Base-by-base conservation (phyloP, 2,888 invertebrate species). In the Clostera curtula region DNA sequence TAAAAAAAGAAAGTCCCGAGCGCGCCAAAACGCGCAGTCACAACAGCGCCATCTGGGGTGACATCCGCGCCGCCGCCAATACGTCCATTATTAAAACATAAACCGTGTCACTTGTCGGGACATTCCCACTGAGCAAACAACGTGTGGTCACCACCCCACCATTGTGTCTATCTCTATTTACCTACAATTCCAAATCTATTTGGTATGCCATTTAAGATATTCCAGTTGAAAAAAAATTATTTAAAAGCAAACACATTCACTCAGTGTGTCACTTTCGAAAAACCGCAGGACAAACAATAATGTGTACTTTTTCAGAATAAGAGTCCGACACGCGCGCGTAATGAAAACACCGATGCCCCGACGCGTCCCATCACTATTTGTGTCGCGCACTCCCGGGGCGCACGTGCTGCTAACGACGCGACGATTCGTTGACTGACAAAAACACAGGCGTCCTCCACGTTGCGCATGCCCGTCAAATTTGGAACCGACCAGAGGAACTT, bases 1-100 rank as follows among this genome's bases (percentile, higher is more conserved):
- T 8, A 29, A 27, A 24, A 23, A 29, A 28, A 17, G 25, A 31
- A 39, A 27, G 32, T 36, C 42, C 37, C 40, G 26, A 28, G 23
- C 31, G 33, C 35, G 29, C 24, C 22, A 24, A 26, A 37, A 34
- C 22, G 25, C 19, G 26, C 43, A 46, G 49, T 21, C 34, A 31
- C 31, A 24, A 29, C 19, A 42, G 32, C 34, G 43, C 34, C 39
- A 34, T 31, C 31, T 32, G 32, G 49, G 49, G 49, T 43, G 48
- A 43, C 52, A 52, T 42, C 40, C 48, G 43, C 51, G 49, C 44
- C 58, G 43, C 36, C 45, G 49, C 49, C 56, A 59, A 63, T 61
- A 59, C 63, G 55, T 55, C 60, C 58, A 70, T 70, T 66, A 70
- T 66, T 66, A 68, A 70, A 68, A 63, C 67, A 65, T 65, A 69